A percentile compares a stretch with the other conserved stretches of the same genome.
phyloP scores from a whole-genome alignment of 2,797 vertebrate species.

The Lutjanus campechanus region DNA sequence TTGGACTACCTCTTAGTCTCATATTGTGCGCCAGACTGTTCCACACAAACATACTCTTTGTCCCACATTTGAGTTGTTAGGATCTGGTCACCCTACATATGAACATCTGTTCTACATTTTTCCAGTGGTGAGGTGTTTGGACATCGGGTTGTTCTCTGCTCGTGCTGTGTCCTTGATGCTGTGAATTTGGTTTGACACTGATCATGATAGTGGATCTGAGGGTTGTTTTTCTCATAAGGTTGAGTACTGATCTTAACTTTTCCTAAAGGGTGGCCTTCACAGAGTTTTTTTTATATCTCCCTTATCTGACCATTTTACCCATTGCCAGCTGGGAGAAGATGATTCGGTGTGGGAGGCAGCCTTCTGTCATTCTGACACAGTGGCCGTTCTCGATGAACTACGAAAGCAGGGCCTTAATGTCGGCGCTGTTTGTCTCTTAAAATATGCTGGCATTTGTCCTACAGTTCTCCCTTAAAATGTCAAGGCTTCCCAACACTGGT shows the following conservation, averaged over 20 bases:
- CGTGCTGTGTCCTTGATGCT: constrained; percentile 24
- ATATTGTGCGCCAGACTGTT: too few species aligned
- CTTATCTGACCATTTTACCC: constrained; percentile 52
- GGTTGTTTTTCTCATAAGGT: constrained; percentile 39
- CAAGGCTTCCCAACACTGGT: constrained; percentile 48
- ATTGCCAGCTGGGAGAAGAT: constrained; percentile 40
- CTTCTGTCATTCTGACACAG: constrained; percentile 53
- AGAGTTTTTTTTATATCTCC: constrained; percentile 12
- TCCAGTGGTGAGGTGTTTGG: not conserved
- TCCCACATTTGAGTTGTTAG: too few species aligned
- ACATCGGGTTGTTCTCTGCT: not conserved
- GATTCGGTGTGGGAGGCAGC: constrained; percentile 53
- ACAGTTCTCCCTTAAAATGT: constrained; percentile 52
- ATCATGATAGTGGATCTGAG: constrained; percentile 27
- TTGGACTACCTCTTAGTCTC: too few species aligned
- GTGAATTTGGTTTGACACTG: constrained; percentile 25
- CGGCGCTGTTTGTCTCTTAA: constrained; percentile 38
- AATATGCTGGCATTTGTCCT: constrained; percentile 55
- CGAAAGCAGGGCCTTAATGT: constrained; percentile 31
- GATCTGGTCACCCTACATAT: too few species aligned
- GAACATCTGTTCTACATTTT: not conserved
- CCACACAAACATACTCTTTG: too few species aligned
- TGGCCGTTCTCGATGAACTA: constrained; percentile 30
- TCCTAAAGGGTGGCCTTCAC: constrained; percentile 47
- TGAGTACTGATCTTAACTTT: constrained; percentile 40